Evolutionary conservation across 2,888 invertebrate species (phyloP), one percentile per base, ranked within the genome.

Genomic region (Isotomurus palustris): DNA sequence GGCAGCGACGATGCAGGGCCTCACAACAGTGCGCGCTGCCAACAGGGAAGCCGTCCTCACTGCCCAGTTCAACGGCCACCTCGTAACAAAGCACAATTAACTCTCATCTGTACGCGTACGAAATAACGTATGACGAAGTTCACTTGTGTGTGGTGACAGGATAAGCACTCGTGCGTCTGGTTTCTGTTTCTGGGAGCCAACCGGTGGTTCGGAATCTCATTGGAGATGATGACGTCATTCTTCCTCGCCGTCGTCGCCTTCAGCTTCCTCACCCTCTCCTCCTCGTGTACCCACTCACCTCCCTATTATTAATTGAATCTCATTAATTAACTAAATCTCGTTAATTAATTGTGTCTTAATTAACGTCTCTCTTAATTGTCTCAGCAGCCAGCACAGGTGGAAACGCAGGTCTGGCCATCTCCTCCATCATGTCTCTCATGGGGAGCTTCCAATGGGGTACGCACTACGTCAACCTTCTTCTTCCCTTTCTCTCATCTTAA

Each of bases 11-110:
- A 78, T 96, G 14, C 88, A 90, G 74, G 96, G 96, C 0, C 79
- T 97, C 62, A 84, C 91, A 0, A 94, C 94, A 0, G 92, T 97
- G 47, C 81, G 95, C 53, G 91, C 94, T 0, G 93, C 90, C 74
- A 83, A 83, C 3, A 90, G 89, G 0, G 87, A 91, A 73, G 81
- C 83, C 50, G 83, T 86, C 24, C 83, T 95, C 35, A 81, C 83
- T 45, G 80, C 82, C 69, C 87, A 88, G 71, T 89, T 90, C 69
- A 88, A 89, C 72, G 74, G 75, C 22, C 80, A 85, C 63, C 77
- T 86, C 80, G 83, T 89, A 72, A 27, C 24, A 24, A 28, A 6
- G 17, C 24, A n/a, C 3, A 1, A 21, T 24, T 24, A 21, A 12
- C 38, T 4, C n/a, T 44, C 4, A 14, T 44, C 22, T 6, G 19